Evolutionary conservation across 2,797 vertebrate species (phyloP), one percentile per base, ranked within the genome.

Genomic region (Lates japonicus): DNA sequence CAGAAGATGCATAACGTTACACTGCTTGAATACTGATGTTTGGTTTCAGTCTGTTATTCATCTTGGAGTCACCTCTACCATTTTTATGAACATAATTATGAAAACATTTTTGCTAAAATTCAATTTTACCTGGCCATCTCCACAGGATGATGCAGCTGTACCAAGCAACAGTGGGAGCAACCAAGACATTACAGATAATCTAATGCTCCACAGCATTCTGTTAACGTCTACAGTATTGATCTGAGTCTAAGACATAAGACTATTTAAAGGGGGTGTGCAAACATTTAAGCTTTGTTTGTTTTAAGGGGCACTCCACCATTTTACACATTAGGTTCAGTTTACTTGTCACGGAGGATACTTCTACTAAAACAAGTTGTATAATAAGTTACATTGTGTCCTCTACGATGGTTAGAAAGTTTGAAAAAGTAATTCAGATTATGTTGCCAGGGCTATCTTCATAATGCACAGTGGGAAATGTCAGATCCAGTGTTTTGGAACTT

Each of bases 21-120:
- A 39, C 42, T 13, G 55, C 54, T 9, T 39, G 3, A 84, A 83
- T 76, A 49, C 71, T 80, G 58, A 84, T 79, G 62, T 57, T 59
- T 25, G 1, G 3, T 65, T 81, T 55, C 57, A 52, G 22, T 59
- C 14, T 69, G 29, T 70, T 69, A 63, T 74, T 84, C 49, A 60
- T 29, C 22, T 70, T 82, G 59, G 48, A 73, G 48, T 46, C 58
- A 74, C 59, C 8, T 22, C 51, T 37, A 68, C 19, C 33, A 49
- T 80, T 74, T 69, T 31, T 55, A 31, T 70, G 51, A 68, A 60
- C 63, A 37, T 37, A 55, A 81, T 76, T 41, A 52, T 67, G 35
- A 64, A 74, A 54, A 60, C 4, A 62, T 58, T 69, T 29, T 70
- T 17, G 19, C 9, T 12, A 39, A 52, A 59, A 62, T 59, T 33